phyloP scores from a whole-genome alignment of 1,140 invertebrate species.

The Probaryconus sp. region DNA sequence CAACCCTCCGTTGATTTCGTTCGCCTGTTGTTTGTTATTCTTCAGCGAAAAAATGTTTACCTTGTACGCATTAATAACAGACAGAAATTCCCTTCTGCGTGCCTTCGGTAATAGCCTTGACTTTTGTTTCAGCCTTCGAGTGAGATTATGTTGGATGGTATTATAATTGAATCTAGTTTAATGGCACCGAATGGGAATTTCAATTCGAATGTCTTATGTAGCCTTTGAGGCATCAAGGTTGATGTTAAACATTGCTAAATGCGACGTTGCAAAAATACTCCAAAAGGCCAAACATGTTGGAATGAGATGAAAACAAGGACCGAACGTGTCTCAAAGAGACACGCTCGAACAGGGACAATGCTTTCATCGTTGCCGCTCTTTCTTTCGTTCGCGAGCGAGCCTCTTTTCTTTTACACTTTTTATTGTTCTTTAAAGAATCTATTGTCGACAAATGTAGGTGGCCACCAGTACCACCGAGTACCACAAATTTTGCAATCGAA shows the following conservation, averaged over 20 bases:
- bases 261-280: constrained; percentile 32
- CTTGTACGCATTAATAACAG: constrained; percentile 34
- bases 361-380: constrained; percentile 78
- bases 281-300: constrained; percentile 26
- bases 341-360: constrained; percentile 74
- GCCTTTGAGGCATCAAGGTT: too few relatives aligned
- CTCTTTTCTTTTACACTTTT: constrained; percentile 70
- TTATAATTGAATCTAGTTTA: not conserved
- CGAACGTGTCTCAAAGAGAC: constrained; percentile 59
- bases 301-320: constrained; percentile 40
- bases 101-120: constrained; percentile 8
- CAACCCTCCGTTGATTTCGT: constrained; percentile 65
- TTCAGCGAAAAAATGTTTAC: constrained; percentile 53
- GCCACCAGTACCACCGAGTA: too few relatives aligned
- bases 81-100: constrained; percentile 11
- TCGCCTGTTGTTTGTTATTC: constrained; percentile 53
- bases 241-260: constrained; percentile 42
- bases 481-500: too few relatives aligned
- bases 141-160: constrained; percentile 1
- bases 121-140: not conserved
- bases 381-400: constrained; percentile 67
- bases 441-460: constrained; percentile 74
- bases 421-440: constrained; percentile 73
- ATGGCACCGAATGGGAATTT: too few relatives aligned
- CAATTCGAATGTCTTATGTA: too few relatives aligned